Evolutionary conservation across 1,140 invertebrate genomes (phyloP).

Genomic region (Formica exsecta): DNA sequence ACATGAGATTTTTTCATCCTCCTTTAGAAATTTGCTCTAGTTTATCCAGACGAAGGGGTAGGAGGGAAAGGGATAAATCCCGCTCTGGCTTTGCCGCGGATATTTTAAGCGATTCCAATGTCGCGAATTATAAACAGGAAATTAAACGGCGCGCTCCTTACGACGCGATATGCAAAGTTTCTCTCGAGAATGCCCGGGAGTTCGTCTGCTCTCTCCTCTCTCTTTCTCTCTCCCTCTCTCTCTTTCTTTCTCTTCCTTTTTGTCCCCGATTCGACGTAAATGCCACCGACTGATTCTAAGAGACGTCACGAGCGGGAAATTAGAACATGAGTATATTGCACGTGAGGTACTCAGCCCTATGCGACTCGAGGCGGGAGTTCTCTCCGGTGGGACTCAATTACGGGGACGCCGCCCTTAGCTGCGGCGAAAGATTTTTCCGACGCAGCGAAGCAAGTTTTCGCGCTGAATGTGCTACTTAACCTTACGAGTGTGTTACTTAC

Average conservation of each 20-base stretch:
- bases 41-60: not conserved
- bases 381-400: conserved; percentile 53
- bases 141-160: conserved; percentile 37
- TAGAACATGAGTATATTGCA: conserved; percentile 53
- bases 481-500: conserved; percentile 2
- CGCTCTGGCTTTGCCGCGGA: not conserved
- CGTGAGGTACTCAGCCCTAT: conserved; percentile 34
- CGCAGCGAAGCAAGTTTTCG: conserved; percentile 39
- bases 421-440: conserved; percentile 45
- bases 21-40: conserved; percentile 5
- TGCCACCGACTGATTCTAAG: conserved; percentile 47
- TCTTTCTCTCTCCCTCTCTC: not conserved
- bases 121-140: conserved; percentile 64
- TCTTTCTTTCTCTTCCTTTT: conserved; percentile 10
- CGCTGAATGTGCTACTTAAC: conserved; percentile 45
- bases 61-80: not conserved
- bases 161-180: conserved; percentile 34
- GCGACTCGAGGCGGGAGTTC: not conserved
- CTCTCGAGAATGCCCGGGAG: no score
- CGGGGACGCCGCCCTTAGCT: conserved; percentile 17
- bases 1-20: not conserved
- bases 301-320: conserved; percentile 41
- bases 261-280: conserved; percentile 38
- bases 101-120: conserved; percentile 48
- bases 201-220: not conserved